Percentiles rank a stretch among this genome's conserved stretches.
Evolutionary conservation across 2,888 invertebrate species (phyloP).

Genomic region (Merodon equestris): DNA sequence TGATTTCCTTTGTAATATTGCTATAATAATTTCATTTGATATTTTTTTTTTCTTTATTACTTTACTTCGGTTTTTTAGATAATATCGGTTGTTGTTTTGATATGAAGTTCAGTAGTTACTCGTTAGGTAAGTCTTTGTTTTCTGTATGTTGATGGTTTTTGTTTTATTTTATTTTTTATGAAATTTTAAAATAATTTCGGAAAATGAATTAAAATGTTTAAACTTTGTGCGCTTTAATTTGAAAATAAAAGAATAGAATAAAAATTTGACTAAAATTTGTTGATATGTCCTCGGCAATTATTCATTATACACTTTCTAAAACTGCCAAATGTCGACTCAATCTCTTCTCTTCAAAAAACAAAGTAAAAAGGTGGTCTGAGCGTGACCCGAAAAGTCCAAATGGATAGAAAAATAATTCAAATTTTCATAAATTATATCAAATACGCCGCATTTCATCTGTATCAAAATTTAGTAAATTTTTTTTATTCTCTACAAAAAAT

Average conservation of each 20-base stretch:
- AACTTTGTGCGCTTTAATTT: slow-evolving; percentile 61
- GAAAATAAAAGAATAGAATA: slow-evolving; percentile 16
- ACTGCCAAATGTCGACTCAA: too few species aligned
- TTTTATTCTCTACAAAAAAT: too few species aligned
- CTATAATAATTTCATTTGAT: slow-evolving; percentile 55
- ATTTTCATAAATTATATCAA: too few species aligned
- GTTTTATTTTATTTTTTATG: slow-evolving; percentile 14
- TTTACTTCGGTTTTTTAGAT: slow-evolving; percentile 22
- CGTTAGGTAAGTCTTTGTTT: slow-evolving; percentile 71
- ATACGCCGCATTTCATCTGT: too few species aligned
- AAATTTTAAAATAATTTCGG: slow-evolving; percentile 8
- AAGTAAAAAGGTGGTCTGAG: too few species aligned
- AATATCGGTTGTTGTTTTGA: slow-evolving; percentile 68
- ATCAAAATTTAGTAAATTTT: too few species aligned
- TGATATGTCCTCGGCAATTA: not conserved
- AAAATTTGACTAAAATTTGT: slow-evolving; percentile 26
- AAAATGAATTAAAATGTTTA: not conserved
- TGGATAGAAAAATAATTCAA: too few species aligned
- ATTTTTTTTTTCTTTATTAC: slow-evolving; percentile 11
- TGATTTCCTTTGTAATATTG: slow-evolving; percentile 58
- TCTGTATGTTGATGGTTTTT: slow-evolving; percentile 47
- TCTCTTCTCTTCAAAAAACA: too few species aligned
- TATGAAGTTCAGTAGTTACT: slow-evolving; percentile 71
- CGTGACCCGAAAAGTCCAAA: too few species aligned
- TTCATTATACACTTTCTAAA: too few species aligned